Evolutionary conservation across 2,113 vertebrate species (phyloP), one percentile per base, ranked within the genome.

Genomic region (Shinisaurus crocodilurus): DNA sequence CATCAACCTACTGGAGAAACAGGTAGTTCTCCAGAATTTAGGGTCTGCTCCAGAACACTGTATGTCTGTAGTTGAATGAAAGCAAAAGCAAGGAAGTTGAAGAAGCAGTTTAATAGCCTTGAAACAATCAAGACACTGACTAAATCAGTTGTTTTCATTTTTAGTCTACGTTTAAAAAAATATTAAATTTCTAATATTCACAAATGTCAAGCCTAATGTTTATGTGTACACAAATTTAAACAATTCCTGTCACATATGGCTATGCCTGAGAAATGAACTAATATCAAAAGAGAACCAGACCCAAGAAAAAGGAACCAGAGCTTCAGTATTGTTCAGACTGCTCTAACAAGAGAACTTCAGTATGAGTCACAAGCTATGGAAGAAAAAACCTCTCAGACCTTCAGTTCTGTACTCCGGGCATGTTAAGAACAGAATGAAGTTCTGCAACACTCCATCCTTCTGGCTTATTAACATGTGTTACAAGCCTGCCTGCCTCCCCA

Each of bases 311-410:
- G 50, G 23, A 4, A 1, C 48, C 74, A 60, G 34, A 83, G 13
- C 34, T 37, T 29, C 83, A 85, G 10, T 0, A 12, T 0, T 2
- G 6, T 18, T 12, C 5, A 69, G 48, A 0, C 18, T 57, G 1
- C 9, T 13, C 48, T 0, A n/a, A 34, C 82, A 85, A 75, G 60
- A 3, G 40, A 89, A 32, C 25, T 43, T 25, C 0, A 25, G 29
- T 63, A 3, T 0, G 79, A 69, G 63, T 34, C 6, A 75, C 88
- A 20, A 0, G 0, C 16, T 32, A 54, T 70, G 69, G 34, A 37
- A 83, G 32, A 12, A 29, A 13, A 67, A 2, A 88, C 23, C 1
- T 70, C 9, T 32, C 3, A 37, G 81, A 80, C 18, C 91, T 37
- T 37, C 89, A 77, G 50, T 6, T 48, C 12, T 87, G 67, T 70